Percentiles rank a stretch among this genome's conserved stretches.
Conservation (phyloP, 2,888 invertebrate genomes). For the Drosophila meridiana region DNA sequence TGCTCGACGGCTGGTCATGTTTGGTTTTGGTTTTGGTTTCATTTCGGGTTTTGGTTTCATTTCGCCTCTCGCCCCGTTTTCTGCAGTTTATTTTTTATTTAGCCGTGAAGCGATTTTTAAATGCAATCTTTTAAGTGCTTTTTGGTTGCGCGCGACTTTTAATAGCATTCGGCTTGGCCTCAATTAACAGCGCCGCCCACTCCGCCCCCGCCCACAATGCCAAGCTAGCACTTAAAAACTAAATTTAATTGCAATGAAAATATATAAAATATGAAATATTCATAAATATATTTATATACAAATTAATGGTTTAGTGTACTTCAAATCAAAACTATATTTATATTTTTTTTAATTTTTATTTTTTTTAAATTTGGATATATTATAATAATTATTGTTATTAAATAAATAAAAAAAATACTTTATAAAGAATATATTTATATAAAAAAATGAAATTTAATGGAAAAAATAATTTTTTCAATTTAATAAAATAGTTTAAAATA, state of each 20-base stretch:
- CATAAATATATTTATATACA: background rate
- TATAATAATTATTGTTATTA: background rate
- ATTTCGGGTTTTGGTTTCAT: constrained; percentile 22
- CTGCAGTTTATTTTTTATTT: constrained; percentile 16
- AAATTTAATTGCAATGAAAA: constrained; percentile 18
- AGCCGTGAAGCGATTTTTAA: constrained; percentile 55
- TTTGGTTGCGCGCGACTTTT: constrained; percentile 66
- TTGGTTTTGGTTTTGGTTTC: constrained; percentile 56
- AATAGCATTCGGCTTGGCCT: constrained; percentile 60
- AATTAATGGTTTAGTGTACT: too few species aligned
- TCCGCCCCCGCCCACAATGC: background rate
- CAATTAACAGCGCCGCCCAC: constrained; percentile 36
- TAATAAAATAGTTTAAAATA: too few species aligned
- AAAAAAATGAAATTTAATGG: background rate
- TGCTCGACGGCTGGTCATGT: constrained; percentile 46
- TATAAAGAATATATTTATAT: background rate
- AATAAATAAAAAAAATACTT: background rate
- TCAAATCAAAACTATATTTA: too few species aligned
- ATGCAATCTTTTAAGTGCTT: constrained; percentile 73
- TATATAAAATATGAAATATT: background rate
- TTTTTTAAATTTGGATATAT: too few species aligned
- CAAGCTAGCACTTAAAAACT: background rate
- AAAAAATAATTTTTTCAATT: too few species aligned
- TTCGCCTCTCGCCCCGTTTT: background rate
- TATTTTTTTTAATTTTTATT: too few species aligned